Evolutionary conservation across 1,140 invertebrate genomes (phyloP), one percentile per base, ranked within the genome.

Genomic region (Heliconius melpomene): DNA sequence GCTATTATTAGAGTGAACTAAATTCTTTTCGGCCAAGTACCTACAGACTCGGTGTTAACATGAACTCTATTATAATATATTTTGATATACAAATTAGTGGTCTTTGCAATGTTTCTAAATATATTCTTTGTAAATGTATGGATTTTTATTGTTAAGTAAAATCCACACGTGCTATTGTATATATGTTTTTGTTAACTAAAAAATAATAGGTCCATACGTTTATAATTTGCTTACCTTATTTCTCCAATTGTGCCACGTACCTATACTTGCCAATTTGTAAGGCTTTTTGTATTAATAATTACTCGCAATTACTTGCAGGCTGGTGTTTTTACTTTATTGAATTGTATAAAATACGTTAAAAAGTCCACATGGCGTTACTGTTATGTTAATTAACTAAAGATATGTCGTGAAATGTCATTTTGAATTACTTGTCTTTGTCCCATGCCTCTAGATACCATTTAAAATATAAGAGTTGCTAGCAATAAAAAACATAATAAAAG

Each of bases 1-100:
- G 84, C 89, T 90, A 89, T 93, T 92, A 88, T 92, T 91, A 82
- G 83, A 83, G 85, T 82, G 83, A 83, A 86, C 79, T 85, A 79
- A 73, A 60, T 74, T 78, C 54, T 66, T 66, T 66, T 66, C 23
- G 23, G 26, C 3, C 60, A 26, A 29, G 60, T 66, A 16, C n/a
- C n/a, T n/a, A 66, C 16, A 8, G 60, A 3, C 26, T 66, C 9
- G 26, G 23, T 23, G 26, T 66, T 66, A 66, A 66, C 13, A 29
- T 29, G 60, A 66, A n/a, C 13, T 66, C 11, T 66, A 66, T 66
- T 1, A 66, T 66, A 29, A 29, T 66, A 66, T 26, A 11, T 66
- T 66, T 66, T 7, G 60, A 66, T 11, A 66, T 66, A 8, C 16
- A 29, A 66, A 29, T 16, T 66, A 26, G 9, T 29, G 16, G 13